Base-by-base conservation (phyloP, 1,140 invertebrate genomes). In the Caenorhabditis tropicalis region DNA sequence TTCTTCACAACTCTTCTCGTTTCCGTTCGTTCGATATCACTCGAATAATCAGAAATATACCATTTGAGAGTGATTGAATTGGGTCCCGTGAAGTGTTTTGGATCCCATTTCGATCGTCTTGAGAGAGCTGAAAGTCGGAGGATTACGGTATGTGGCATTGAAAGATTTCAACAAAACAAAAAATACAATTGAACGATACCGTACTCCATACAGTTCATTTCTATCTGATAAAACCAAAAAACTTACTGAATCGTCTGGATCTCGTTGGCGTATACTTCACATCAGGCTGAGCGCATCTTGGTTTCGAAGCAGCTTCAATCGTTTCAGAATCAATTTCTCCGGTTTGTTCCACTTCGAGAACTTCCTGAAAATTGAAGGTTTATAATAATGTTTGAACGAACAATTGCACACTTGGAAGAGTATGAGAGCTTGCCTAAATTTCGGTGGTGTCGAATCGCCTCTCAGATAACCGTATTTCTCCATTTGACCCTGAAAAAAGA, bases 41-140 rank as follows among this genome's bases (percentile, higher is more conserved):
- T 82, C 19, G 84, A 79, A 53, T 82, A 85, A 4, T 85, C 83
- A 60, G 46, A 56, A 24, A 85, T 60, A 27, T 51, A 81, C 84
- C 84, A 85, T 31, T 80, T 82, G 24, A 85, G 79, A 49, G 46
- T 65, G 24, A 85, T 36, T 29, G 65, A 19, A 24, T 51, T 29
- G 1, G 39, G 29, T 15, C 81, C 81, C n/a, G 58, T 53, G 81
- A 82, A 82, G 49, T 82, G 84, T 7, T 12, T 48, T 53, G 36
- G 31, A 31, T 60, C 65, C 84, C 84, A 85, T 53, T 82, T 85
- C 0, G 84, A 15, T 15, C 53, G 79, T 46, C 33, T 48, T 27
- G 84, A 46, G 5, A 85, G 43, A 9, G 80, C 84, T 84, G 65
- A 74, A 83, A 83, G 16, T 6, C 9, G 15, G 27, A 53, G 19